Evolutionary conservation across 2,888 invertebrate species (phyloP).

Genomic region (Pollenia labialis): DNA sequence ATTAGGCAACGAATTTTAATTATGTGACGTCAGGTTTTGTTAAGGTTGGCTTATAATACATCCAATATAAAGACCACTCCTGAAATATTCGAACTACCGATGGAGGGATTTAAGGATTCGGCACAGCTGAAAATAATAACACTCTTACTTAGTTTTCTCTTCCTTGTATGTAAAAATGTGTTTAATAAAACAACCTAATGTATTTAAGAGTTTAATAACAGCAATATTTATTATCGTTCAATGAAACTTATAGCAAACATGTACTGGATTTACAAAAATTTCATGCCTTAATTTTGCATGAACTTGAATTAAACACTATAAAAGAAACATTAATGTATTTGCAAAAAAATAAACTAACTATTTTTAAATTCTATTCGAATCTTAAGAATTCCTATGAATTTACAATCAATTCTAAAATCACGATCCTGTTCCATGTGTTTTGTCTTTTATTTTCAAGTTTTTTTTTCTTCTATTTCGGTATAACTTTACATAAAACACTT

Average conservation of each 20-base stretch:
- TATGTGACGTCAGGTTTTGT: too few species aligned
- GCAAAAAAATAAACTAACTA: constrained; percentile 14
- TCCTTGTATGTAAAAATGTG: neutral
- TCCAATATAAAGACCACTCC: too few species aligned
- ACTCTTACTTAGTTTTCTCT: neutral
- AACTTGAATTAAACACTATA: constrained; percentile 24
- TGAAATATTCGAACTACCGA: too few species aligned
- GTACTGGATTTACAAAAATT: constrained; percentile 35
- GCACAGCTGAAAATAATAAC: too few species aligned
- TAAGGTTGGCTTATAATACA: too few species aligned
- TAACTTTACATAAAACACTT: constrained; percentile 70
- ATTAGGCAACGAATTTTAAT: too few species aligned
- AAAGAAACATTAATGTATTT: neutral
- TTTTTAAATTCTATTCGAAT: constrained; percentile 63
- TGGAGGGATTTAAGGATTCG: too few species aligned
- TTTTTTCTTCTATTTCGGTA: constrained; percentile 11
- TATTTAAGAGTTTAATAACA: too few species aligned
- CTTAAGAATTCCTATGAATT: constrained; percentile 58
- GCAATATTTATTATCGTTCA: too few species aligned
- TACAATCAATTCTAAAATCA: constrained; percentile 67
- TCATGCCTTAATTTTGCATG: constrained; percentile 54
- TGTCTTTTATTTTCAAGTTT: neutral
- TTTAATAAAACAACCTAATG: too few species aligned
- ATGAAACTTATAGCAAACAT: neutral
- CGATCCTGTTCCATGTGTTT: constrained; percentile 48